Evolutionary conservation across 2,797 vertebrate genomes (phyloP).

Genomic region (Adrianichthys oophorus): DNA sequence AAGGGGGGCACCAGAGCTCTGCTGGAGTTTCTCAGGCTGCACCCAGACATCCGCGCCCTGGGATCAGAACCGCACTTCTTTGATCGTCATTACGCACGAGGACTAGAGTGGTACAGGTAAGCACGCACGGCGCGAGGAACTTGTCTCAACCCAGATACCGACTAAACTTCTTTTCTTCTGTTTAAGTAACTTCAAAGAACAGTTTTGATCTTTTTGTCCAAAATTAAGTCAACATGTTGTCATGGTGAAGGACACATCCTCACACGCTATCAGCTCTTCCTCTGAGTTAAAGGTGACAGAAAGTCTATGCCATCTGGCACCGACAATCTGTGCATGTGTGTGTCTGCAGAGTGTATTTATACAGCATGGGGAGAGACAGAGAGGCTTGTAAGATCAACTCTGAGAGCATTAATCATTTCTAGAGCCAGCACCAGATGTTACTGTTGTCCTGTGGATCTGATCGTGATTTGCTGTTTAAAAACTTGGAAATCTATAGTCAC

Average conservation of each 20-base stretch:
- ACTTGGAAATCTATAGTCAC: constrained; percentile 40
- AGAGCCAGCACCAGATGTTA: constrained; percentile 73
- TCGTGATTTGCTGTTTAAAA: constrained; percentile 48
- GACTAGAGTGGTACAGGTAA: constrained; percentile 84
- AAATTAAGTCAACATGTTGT: not conserved
- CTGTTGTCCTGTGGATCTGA: constrained; percentile 66
- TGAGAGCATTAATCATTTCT: constrained; percentile 71
- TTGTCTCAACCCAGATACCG: too few relatives aligned
- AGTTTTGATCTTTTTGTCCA: too few relatives aligned
- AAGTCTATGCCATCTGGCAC: constrained; percentile 68
- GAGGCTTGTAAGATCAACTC: constrained; percentile 56
- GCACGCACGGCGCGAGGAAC: constrained; percentile 17
- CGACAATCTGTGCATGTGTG: constrained; percentile 55
- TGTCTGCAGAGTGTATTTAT: constrained; percentile 35
- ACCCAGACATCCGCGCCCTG: constrained; percentile 81
- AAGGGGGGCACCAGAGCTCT: constrained; percentile 82
- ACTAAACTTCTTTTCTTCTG: too few relatives aligned
- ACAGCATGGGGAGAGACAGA: constrained; percentile 8
- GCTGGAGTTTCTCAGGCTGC: constrained; percentile 83
- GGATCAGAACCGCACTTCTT: constrained; percentile 84
- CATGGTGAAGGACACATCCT: constrained; percentile 21
- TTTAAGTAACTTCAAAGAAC: too few relatives aligned
- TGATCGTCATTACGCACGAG: constrained; percentile 82
- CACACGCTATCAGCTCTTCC: constrained; percentile 51
- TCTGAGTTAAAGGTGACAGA: constrained; percentile 52